phyloP scores from a whole-genome alignment of 30 jellyfish, hydroid and myxozoan species.

The Sanderia malayensis region DNA sequence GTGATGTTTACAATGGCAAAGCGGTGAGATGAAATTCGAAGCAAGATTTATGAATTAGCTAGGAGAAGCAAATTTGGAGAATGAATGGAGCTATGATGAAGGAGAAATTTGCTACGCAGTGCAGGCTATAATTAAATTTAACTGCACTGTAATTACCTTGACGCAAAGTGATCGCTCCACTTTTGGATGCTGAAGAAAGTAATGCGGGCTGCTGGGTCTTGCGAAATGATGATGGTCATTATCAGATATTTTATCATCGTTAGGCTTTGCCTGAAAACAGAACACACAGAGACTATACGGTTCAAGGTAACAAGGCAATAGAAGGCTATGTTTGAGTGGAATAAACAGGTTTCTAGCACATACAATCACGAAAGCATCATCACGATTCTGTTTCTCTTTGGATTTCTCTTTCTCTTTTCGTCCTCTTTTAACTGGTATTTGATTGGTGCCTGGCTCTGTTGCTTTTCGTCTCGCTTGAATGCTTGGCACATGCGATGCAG shows the following conservation, averaged over 20 bases:
- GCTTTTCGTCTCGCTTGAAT: constrained; percentile 51
- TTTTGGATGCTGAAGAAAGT: constrained; percentile 47
- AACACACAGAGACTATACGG: too few relatives aligned
- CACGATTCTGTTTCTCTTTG: constrained; percentile 44
- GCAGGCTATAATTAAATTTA: too few relatives aligned
- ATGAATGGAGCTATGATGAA: too few relatives aligned
- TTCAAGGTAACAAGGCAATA: too few relatives aligned
- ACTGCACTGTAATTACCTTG: too few relatives aligned
- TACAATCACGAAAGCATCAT: constrained; percentile 42
- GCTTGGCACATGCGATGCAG: constrained; percentile 21
- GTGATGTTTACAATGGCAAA: too few relatives aligned
- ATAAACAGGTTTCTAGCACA: too few relatives aligned
- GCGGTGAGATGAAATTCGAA: too few relatives aligned
- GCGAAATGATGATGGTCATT: background rate
- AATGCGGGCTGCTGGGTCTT: constrained; percentile 31
- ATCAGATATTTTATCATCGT: constrained; percentile 39
- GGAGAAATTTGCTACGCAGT: too few relatives aligned
- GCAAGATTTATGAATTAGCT: too few relatives aligned
- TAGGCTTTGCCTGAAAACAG: constrained; percentile 7
- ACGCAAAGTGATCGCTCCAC: constrained; percentile 42
- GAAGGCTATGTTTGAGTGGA: too few relatives aligned
- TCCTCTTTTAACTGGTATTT: constrained; percentile 59
- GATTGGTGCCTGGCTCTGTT: constrained; percentile 25
- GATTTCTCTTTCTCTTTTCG: constrained; percentile 65
- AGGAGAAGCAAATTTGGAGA: too few relatives aligned